A percentile compares a stretch with the other conserved stretches of the same genome.
Conservation (phyloP, 1,140 invertebrate species). For the Caenorhabditis remanei region DNA sequence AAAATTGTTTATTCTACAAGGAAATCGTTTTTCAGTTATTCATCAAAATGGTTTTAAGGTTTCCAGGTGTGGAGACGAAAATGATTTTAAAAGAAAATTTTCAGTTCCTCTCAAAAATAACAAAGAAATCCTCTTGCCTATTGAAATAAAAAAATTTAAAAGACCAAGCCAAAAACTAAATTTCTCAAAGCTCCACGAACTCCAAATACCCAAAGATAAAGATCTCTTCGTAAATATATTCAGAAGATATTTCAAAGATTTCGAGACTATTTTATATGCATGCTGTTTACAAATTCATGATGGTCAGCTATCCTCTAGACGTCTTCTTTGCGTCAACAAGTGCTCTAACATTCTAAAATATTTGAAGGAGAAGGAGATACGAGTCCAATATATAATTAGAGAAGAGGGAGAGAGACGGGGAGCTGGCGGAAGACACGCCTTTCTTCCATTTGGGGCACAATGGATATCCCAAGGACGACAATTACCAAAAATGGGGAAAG, state of each 20-base stretch:
- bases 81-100: too few relatives aligned
- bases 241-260: conserved; percentile 15
- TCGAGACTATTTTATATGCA: conserved; percentile 19
- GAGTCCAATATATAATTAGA: conserved; percentile 42
- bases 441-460: not conserved
- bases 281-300: conserved; percentile 46
- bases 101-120: too few relatives aligned
- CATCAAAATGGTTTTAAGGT: too few relatives aligned
- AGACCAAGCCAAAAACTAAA: too few relatives aligned
- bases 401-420: not conserved
- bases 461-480: not conserved
- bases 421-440: not conserved
- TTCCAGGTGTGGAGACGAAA: too few relatives aligned
- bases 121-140: too few relatives aligned
- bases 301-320: not conserved
- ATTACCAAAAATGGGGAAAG: too few relatives aligned
- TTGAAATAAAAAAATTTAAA: too few relatives aligned
- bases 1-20: too few relatives aligned
- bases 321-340: conserved; percentile 15
- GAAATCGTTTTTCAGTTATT: too few relatives aligned
- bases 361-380: not conserved
- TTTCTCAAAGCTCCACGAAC: too few relatives aligned
- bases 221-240: not conserved
- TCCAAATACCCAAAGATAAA: too few relatives aligned
- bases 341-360: conserved; percentile 25